Percentiles rank a stretch among this genome's conserved stretches.
These are phyloP conservation scores for Cnemophilus loriae DNA, from an alignment of 2,113 vertebrate genomes.

Conservation along the genomic window DNA sequence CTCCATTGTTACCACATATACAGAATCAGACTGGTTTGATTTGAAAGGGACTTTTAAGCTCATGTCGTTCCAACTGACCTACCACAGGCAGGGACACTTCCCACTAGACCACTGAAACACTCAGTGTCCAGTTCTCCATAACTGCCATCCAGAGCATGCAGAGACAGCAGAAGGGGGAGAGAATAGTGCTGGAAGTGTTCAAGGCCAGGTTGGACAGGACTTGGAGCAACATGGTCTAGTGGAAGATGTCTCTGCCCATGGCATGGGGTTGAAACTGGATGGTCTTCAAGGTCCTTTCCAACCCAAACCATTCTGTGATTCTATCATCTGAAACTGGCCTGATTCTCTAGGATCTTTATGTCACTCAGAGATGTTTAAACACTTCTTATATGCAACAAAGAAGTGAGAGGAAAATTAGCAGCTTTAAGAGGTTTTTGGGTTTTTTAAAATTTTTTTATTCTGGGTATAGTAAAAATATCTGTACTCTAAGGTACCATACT, in stretches of 20 bases:
- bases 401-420: neutral
- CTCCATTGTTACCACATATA: neutral
- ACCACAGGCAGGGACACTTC: neutral
- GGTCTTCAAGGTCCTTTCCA: neutral
- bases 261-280: neutral
- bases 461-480: neutral
- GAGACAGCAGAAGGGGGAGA: neutral
- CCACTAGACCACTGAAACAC: neutral
- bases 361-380: neutral
- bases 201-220: neutral
- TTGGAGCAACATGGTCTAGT: neutral
- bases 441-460: too few relatives aligned
- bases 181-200: neutral
- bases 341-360: neutral
- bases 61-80: neutral
- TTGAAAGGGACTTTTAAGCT: neutral
- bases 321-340: neutral
- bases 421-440: too few relatives aligned
- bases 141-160: neutral
- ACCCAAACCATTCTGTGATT: neutral
- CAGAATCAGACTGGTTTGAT: neutral
- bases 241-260: neutral
- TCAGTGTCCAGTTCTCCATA: neutral
- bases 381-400: neutral
- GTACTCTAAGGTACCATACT: neutral